Evolutionary conservation across 2,113 vertebrate species (phyloP), one percentile per base, ranked within the genome.

Genomic region (Coturnix japonica): DNA sequence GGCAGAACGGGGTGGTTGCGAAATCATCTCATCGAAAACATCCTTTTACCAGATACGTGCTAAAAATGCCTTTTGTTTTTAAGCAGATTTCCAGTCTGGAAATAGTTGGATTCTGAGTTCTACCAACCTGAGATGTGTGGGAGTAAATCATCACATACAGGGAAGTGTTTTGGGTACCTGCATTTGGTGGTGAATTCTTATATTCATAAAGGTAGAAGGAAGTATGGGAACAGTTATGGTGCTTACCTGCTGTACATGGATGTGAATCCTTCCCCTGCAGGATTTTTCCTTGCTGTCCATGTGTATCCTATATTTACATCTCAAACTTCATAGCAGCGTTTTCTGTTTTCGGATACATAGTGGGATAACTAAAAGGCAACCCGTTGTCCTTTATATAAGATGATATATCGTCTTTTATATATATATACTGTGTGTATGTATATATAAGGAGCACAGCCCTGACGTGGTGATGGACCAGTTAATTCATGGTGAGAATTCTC

Each of bases 1-100:
- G 82, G 69, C 59, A 67, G 60, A 88, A 71, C 47, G 78, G 54
- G 51, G 43, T 82, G 82, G 66, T 81, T 88, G 71, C 56, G 83
- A 44, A 88, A 67, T 94, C 80, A 69, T 63, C n/a, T 88, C 74
- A 66, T 74, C 57, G 67, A 81, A 92, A 81, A 26, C 63, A 53
- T 44, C 30, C 19, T 9, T 57, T 93, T 94, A 84, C 57, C 74
- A 81, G 61, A 84, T 49, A 47, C 4, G 7, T 59, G 28, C 72
- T 95, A 72, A 85, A 70, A 74, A 72, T 47, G 9, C 2, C 16
- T 26, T 49, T 41, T 44, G 59, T 84, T 92, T n/a, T n/a, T 1
- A 60, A 87, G 47, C 53, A 90, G 49, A 64, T 76, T 84, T 39
- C 57, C 53, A 44, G 11, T 89, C 77, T 94, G 81, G 65, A 93